Conservation (phyloP, 2,113 vertebrate genomes). For the Phaetusa simplex region DNA sequence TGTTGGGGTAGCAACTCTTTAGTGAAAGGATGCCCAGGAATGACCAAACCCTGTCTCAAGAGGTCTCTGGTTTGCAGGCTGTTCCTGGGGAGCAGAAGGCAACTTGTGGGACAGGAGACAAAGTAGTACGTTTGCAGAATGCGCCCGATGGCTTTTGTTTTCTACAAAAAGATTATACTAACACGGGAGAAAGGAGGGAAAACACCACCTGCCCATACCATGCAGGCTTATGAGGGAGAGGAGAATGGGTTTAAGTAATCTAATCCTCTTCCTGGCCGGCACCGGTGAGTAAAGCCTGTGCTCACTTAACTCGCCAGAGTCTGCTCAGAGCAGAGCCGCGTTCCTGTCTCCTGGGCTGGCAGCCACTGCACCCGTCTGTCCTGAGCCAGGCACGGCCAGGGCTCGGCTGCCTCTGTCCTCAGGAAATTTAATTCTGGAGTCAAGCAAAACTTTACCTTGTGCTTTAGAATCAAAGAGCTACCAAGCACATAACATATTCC, state of each 20-base stretch:
- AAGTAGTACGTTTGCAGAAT: not conserved
- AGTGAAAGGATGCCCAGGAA: not conserved
- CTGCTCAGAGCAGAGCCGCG: accelerated
- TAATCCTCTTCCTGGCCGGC: not conserved
- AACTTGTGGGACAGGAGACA: not conserved
- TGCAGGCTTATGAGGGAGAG: not conserved
- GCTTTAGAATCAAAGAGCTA: not conserved
- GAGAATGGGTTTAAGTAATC: not conserved
- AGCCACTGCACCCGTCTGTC: not conserved
- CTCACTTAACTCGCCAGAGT: accelerated
- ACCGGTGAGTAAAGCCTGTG: not conserved
- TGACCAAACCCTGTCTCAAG: not conserved
- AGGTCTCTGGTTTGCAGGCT: not conserved
- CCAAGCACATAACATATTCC: not conserved
- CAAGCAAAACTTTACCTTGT: not conserved
- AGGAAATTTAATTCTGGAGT: not conserved
- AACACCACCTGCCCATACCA: not conserved
- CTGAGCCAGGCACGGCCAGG: not conserved
- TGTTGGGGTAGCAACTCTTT: not conserved
- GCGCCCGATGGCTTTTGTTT: not conserved
- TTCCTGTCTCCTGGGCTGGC: not conserved
- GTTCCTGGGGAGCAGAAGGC: not conserved
- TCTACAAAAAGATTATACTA: not conserved
- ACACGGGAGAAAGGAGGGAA: not conserved
- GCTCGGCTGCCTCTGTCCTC: not conserved